Evolutionary conservation across 1,140 invertebrate species (phyloP), one percentile per base, ranked within the genome.

Genomic region (Polypedilum vanderplanki): DNA sequence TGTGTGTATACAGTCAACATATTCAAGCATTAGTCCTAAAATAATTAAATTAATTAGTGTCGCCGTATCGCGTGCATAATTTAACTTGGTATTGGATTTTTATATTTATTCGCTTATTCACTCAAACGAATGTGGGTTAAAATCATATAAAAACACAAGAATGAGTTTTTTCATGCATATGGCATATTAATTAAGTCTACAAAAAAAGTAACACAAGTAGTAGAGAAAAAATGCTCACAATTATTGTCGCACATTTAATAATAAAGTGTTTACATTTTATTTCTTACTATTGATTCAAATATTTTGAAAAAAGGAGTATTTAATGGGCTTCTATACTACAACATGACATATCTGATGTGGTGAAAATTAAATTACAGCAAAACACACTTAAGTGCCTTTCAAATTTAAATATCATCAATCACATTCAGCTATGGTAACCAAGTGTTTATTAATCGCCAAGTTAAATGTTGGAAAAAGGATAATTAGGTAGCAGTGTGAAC

Each of bases 31-130:
- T 70, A 22, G 17, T 22, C 65, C 65, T 18, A 70, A 70, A 20
- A 70, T 70, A 70, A 70, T 70, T 70, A 70, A 70, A 20, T 70
- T 70, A 70, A 70, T 70, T 70, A 70, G 65, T 70, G 65, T 70
- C 65, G 65, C 65, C 65, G 65, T 70, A 70, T 70, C 65, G 65
- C 65, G 65, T 70, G 65, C 65, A 70, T 70, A 70, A 70, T 70
- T 70, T 70, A 18, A 18, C 10, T 9, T 17, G 46, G 65, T 22
- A 70, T 70, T 70, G 17, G 17, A 70, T 70, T 70, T 67, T 18
- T 70, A 57, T 70, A 70, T 57, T 57, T 57, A 57, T 57, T 57
- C 46, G 46, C 46, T 57, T n/a, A 57, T 57, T 57, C 46, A 57
- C 46, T 57, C 12, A 15, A 57, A 57, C 15, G 46, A 57, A 57